Base-by-base conservation (phyloP, 2,888 invertebrate species). In the Panorpa germanica region DNA sequence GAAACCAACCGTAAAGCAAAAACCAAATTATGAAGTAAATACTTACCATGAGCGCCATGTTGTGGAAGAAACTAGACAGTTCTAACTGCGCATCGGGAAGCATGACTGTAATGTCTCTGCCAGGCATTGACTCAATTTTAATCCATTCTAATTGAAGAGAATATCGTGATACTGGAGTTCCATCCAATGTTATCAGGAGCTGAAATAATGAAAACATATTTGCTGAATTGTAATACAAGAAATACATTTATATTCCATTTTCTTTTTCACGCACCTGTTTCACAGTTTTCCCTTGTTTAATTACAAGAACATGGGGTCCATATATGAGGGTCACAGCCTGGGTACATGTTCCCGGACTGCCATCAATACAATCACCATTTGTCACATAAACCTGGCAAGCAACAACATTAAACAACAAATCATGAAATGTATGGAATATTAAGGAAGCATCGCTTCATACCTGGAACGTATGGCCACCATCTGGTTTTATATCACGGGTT, bases 31-130 rank as follows among this genome's bases (percentile, higher is more conserved):
- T 12, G 8, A 65, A 50, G 70, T 74, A 74, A 3, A 13, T 14
- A 35, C 39, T 40, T 40, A 64, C 53, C 2, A 49, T 49, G 41
- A 65, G 63, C 38, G 61, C 57, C 46, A 67, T 45, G 39, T 63
- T 60, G 2, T 51, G 48, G 33, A 52, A 50, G 1, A 49, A 39
- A 4, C 44, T 46, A 2, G 39, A 51, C 28, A 81, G 63, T 54
- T 81, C 74, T 2, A 85, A 59, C 45, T 78, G 72, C n/a, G 73
- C 60, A n/a, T 66, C 63, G 0, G 65, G 62, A 11, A 85, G 52
- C 2, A 63, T 44, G 2, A 83, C 49, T 14, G 63, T 61, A 10
- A 80, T 43, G 38, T 76, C 73, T 33, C 67, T 64, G 9, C 64
- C 64, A 25, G 65, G 59, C 13, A 64, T 55, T 39, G 62, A 55